A percentile compares a stretch with the other conserved stretches of the same genome.
phyloP scores from a whole-genome alignment of 2,113 vertebrate species.

The Prietella phreatophila region DNA sequence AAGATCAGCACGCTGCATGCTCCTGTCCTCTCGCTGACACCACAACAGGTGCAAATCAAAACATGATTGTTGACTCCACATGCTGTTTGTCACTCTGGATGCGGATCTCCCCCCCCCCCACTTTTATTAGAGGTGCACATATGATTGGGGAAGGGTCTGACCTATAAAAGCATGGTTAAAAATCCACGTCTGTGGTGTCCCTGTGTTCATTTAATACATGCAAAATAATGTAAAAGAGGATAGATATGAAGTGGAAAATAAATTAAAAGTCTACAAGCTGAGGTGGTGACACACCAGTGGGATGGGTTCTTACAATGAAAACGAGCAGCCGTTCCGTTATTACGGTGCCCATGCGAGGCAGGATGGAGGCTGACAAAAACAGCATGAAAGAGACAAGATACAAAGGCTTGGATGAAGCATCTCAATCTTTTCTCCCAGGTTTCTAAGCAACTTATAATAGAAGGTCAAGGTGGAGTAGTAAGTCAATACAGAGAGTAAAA shows the following conservation, averaged over 20 bases:
- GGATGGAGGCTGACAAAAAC: constrained; percentile 37
- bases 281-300: constrained; percentile 28
- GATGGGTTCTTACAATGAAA: constrained; percentile 37
- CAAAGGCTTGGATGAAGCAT: constrained; percentile 78
- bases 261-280: constrained; percentile 1
- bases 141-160: background rate
- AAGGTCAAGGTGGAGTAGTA: constrained; percentile 84
- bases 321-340: background rate
- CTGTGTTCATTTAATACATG: constrained; percentile 8
- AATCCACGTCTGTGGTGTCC: background rate
- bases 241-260: constrained; percentile 14
- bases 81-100: constrained; percentile 24
- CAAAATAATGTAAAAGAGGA: background rate
- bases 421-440: constrained; percentile 79
- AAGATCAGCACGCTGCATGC: constrained; percentile 48
- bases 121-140: background rate
- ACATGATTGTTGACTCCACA: constrained; percentile 44
- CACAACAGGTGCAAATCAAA: constrained; percentile 57
- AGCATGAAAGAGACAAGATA: constrained; percentile 53
- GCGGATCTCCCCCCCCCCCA: background rate
- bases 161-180: background rate
- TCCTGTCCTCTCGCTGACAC: constrained; percentile 37
- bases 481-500: constrained; percentile 71
- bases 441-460: constrained; percentile 98
- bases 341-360: constrained; percentile 1